phyloP scores from a whole-genome alignment of 2,113 vertebrate species.

The Triplophysa rosa region DNA sequence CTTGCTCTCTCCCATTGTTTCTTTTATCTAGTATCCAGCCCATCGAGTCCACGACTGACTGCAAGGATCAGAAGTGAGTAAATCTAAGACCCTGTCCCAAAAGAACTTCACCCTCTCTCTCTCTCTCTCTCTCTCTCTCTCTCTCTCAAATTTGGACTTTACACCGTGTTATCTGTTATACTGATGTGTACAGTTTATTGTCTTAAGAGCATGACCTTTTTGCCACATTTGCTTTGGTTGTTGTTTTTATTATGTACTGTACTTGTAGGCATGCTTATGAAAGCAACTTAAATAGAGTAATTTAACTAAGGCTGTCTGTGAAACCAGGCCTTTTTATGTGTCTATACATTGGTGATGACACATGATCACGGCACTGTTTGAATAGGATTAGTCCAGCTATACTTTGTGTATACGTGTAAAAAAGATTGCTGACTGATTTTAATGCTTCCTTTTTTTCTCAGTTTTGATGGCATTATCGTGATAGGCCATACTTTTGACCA shows the following conservation, averaged over 20 bases:
- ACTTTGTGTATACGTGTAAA: not conserved
- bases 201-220: not conserved
- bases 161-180: slow-evolving; percentile 5
- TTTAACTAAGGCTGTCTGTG: too few relatives aligned
- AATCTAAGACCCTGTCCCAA: not conserved
- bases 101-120: not conserved
- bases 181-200: not conserved
- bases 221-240: too few relatives aligned
- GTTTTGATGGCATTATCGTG: slow-evolving; percentile 77
- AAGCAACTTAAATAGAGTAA: too few relatives aligned
- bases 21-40: slow-evolving; percentile 68
- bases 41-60: slow-evolving; percentile 68
- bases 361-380: not conserved
- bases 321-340: too few relatives aligned
- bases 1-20: not conserved
- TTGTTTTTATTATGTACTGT: too few relatives aligned
- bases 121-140: too few relatives aligned
- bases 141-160: slow-evolving; percentile 16
- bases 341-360: too few relatives aligned
- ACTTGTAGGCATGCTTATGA: too few relatives aligned
- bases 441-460: slow-evolving; percentile 25
- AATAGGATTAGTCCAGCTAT: not conserved
- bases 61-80: slow-evolving; percentile 75
- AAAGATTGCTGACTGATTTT: not conserved
- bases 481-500: slow-evolving; percentile 67